Conservation (phyloP, 2,888 invertebrate genomes). For the Dicycla oo region DNA sequence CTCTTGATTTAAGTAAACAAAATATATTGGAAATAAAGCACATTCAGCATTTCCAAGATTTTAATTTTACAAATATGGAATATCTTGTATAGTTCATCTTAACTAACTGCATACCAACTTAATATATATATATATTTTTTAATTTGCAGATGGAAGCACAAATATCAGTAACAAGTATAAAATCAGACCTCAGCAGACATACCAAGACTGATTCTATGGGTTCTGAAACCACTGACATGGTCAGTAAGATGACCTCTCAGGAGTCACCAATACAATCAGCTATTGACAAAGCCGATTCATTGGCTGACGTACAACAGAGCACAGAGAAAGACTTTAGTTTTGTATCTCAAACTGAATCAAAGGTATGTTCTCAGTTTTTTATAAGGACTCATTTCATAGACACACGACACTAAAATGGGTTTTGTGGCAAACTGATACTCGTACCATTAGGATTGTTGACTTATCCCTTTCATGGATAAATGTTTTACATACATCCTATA, state of each 20-base stretch:
- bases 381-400: not conserved
- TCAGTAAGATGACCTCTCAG: slow-evolving; percentile 80
- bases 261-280: slow-evolving; percentile 83
- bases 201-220: slow-evolving; percentile 87
- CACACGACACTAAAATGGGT: not conserved
- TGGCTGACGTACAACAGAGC: slow-evolving; percentile 86
- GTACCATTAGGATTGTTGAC: slow-evolving; percentile 6
- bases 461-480: slow-evolving; percentile 31
- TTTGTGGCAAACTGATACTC: not conserved
- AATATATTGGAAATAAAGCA: no score
- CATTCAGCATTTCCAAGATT: no score
- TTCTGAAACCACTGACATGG: slow-evolving; percentile 82
- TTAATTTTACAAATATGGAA: no score
- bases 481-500: not conserved
- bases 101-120: not conserved
- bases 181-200: slow-evolving; percentile 84
- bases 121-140: not conserved
- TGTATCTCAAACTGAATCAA: slow-evolving; percentile 88
- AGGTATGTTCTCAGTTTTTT: slow-evolving; percentile 72
- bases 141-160: slow-evolving; percentile 80
- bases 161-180: slow-evolving; percentile 80
- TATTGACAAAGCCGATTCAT: slow-evolving; percentile 86
- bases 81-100: no score
- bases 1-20: no score
- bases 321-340: slow-evolving; percentile 88